Conservation (phyloP, 2,113 vertebrate genomes). For the Oreotragus oreotragus region DNA sequence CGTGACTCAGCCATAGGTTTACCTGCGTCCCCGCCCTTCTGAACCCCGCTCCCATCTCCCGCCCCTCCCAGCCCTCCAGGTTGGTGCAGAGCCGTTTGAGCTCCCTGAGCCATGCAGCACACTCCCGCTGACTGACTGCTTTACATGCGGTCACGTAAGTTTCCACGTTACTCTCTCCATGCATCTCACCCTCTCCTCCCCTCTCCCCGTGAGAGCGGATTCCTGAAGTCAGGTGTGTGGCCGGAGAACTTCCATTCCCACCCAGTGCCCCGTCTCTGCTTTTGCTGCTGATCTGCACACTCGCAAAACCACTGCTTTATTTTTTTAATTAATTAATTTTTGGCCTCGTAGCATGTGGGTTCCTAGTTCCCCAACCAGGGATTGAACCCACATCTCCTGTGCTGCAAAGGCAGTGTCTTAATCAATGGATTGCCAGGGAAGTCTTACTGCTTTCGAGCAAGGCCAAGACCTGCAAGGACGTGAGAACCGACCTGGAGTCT, state of each 20-base stretch:
- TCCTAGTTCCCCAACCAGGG: not conserved
- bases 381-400: not conserved
- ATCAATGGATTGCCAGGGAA: not conserved
- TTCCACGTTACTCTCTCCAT: too few species aligned
- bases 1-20: not conserved
- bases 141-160: accelerated
- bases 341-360: not conserved
- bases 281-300: not conserved
- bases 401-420: not conserved
- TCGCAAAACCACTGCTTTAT: not conserved
- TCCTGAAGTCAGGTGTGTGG: not conserved
- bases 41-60: not conserved
- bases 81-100: not conserved
- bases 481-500: not conserved
- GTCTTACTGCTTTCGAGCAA: not conserved
- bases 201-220: not conserved
- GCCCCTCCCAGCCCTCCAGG: not conserved
- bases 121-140: not conserved
- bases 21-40: not conserved
- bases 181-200: not conserved
- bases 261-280: not conserved
- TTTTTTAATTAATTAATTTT: not conserved
- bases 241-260: not conserved
- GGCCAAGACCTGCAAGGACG: not conserved
- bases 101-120: not conserved